Percentiles rank a stretch among this genome's conserved stretches.
phyloP scores from a whole-genome alignment of 2,797 vertebrate species.

The Sebastes oblongus region DNA sequence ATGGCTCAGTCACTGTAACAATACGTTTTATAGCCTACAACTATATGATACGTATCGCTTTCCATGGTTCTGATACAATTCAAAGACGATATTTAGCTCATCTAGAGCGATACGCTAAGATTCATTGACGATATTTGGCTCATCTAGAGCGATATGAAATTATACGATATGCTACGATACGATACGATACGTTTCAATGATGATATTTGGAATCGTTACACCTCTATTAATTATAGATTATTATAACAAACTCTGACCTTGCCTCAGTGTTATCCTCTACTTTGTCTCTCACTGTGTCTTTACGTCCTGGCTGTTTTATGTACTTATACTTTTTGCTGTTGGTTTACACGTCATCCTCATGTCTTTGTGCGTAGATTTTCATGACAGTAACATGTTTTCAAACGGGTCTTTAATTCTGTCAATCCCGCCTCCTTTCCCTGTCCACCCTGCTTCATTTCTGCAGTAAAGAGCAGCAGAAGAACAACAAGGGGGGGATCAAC shows the following conservation, averaged over 20 bases:
- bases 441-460: conserved; percentile 27
- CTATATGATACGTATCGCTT: no score
- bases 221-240: not conserved
- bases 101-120: no score
- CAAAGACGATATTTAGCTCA: no score
- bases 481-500: conserved; percentile 82
- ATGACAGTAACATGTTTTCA: not conserved
- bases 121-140: no score
- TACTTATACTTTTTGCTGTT: conserved; percentile 65
- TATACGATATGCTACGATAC: no score
- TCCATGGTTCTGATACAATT: no score
- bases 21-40: no score
- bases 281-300: conserved; percentile 60
- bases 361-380: conserved; percentile 45
- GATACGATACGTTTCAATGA: no score
- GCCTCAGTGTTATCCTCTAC: conserved; percentile 55
- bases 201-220: no score
- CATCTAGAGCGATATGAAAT: no score
- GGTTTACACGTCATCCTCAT: conserved; percentile 63
- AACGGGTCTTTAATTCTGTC: conserved; percentile 14
- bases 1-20: not conserved
- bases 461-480: conserved; percentile 95
- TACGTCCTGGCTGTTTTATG: conserved; percentile 65
- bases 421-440: not conserved
- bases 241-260: conserved; percentile 31